A percentile compares a stretch with the other conserved stretches of the same genome.
phyloP scores from a whole-genome alignment of 2,797 vertebrate genomes.

The Lophura swinhoii region DNA sequence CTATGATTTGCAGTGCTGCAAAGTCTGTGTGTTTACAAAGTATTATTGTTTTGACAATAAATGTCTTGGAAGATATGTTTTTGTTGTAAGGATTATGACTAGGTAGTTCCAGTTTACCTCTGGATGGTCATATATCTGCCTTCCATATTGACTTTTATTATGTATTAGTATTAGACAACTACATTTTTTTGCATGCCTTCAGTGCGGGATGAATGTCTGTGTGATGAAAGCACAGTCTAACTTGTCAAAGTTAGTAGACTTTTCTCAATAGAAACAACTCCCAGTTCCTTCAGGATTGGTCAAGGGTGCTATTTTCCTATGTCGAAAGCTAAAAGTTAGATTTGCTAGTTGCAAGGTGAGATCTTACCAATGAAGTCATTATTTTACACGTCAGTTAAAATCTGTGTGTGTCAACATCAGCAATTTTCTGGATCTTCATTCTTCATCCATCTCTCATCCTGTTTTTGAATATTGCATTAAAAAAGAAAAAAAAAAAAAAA shows the following conservation, averaged over 20 bases:
- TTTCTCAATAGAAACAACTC: not conserved
- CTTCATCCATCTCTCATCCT: not conserved
- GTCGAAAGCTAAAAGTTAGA: not conserved
- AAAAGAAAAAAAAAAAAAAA: too few species aligned
- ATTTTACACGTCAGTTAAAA: not conserved
- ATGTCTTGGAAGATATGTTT: slow-evolving; percentile 40
- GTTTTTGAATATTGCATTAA: not conserved
- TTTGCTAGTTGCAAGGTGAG: not conserved
- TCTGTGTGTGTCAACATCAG: not conserved
- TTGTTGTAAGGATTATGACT: slow-evolving; percentile 19
- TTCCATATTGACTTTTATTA: not conserved
- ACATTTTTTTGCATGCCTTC: not conserved
- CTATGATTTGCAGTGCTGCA: not conserved
- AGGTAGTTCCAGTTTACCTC: slow-evolving; percentile 29
- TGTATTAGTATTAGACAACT: not conserved
- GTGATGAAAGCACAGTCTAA: not conserved
- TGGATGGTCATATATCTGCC: slow-evolving; percentile 7
- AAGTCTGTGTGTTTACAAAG: not conserved
- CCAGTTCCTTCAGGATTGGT: not conserved
- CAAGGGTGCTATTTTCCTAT: not conserved
- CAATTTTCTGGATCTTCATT: not conserved
- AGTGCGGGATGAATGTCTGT: not conserved
- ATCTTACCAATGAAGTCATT: not conserved
- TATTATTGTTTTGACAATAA: slow-evolving; percentile 21
- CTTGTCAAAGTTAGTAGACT: not conserved